These are phyloP conservation scores for Erebia epiphron DNA, from an alignment of 2,888 invertebrate species.

Conservation along the genomic window DNA sequence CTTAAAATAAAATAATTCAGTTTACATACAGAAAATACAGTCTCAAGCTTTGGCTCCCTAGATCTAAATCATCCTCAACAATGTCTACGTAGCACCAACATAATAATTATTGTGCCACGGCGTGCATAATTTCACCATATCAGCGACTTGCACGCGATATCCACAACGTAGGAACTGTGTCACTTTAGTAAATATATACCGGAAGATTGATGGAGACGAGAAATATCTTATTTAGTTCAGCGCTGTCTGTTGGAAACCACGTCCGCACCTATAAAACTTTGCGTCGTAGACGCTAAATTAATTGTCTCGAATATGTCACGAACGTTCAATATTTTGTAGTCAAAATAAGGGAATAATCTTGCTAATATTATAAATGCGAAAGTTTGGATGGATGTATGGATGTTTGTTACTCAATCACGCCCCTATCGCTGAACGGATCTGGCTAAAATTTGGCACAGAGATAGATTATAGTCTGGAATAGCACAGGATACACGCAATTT, in stretches of 20 bases:
- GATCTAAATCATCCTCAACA: constrained; percentile 5
- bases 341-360: too few relatives aligned
- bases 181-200: constrained; percentile 35
- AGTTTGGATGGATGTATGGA: too few relatives aligned
- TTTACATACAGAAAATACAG: not conserved
- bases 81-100: constrained; percentile 8
- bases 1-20: too few relatives aligned
- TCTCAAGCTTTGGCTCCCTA: not conserved
- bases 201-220: constrained; percentile 41
- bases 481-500: too few relatives aligned
- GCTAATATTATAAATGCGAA: too few relatives aligned
- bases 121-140: constrained; percentile 40
- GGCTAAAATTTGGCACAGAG: too few relatives aligned
- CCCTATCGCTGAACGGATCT: too few relatives aligned
- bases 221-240: constrained; percentile 32
- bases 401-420: too few relatives aligned
- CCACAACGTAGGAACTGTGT: constrained; percentile 26
- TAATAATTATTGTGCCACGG: constrained; percentile 20
- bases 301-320: too few relatives aligned
- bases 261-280: not conserved
- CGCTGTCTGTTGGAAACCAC: not conserved
- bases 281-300: not conserved
- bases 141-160: constrained; percentile 36
- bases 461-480: too few relatives aligned
- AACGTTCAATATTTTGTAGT: too few relatives aligned